Percentiles rank a stretch among this genome's conserved stretches.
phyloP scores from a whole-genome alignment of 2,797 vertebrate genomes.

The Champsocephalus gunnari region DNA sequence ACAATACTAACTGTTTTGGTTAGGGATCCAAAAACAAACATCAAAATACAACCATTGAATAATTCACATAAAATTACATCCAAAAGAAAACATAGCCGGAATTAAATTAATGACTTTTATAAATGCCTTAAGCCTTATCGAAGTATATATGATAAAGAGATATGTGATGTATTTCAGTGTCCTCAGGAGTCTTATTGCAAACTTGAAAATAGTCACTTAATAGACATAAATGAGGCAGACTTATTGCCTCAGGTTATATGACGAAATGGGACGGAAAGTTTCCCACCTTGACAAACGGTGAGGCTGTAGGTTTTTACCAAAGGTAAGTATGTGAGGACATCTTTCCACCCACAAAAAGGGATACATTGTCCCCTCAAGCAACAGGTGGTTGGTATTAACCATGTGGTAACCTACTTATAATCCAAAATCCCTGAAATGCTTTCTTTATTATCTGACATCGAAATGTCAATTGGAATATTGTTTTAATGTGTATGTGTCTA shows the following conservation, averaged over 20 bases:
- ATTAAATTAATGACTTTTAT: too few species aligned
- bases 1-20: too few species aligned
- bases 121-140: too few species aligned
- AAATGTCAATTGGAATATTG: neutral
- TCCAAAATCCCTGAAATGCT: neutral
- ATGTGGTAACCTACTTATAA: slow-evolving; percentile 2
- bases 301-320: neutral
- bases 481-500: neutral
- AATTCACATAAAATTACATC: too few species aligned
- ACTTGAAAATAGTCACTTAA: slow-evolving; percentile 1
- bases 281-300: neutral
- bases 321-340: neutral
- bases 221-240: slow-evolving; percentile 5
- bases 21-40: too few species aligned
- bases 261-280: neutral
- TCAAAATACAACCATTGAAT: too few species aligned
- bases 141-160: neutral
- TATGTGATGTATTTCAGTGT: neutral
- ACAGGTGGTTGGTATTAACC: slow-evolving; percentile 6
- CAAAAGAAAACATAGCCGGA: too few species aligned
- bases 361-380: neutral
- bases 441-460: neutral
- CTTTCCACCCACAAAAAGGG: neutral
- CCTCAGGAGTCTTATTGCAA: neutral
- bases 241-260: slow-evolving; percentile 28